Evolutionary conservation across 2,888 invertebrate species (phyloP).

Genomic region (Chalcosyrphus nemorum): DNA sequence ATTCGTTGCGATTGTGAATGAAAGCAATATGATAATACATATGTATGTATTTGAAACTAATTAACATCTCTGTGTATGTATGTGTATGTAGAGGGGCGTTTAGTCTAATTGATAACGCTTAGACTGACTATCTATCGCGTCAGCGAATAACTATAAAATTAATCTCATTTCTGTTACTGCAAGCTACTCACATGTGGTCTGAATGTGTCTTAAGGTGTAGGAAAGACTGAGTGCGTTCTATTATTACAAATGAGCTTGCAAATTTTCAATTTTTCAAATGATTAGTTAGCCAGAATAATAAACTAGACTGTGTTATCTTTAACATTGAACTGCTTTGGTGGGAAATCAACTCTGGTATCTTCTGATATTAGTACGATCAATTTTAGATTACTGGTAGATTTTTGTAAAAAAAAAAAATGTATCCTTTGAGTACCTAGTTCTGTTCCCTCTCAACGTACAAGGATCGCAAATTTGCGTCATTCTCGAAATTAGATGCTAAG

Average conservation of each 20-base stretch:
- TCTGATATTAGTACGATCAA: background rate
- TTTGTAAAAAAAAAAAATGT: no score
- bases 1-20: background rate
- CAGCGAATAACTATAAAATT: background rate
- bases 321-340: background rate
- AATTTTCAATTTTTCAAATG: no score
- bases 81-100: constrained; percentile 1
- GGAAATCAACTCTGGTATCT: background rate
- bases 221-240: background rate
- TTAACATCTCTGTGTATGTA: background rate
- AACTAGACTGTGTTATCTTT: background rate
- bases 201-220: background rate
- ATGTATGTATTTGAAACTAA: background rate
- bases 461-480: no score
- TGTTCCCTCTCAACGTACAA: no score
- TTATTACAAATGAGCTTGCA: no score
- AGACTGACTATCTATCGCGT: constrained; percentile 1
- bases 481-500: no score
- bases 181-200: background rate
- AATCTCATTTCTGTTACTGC: background rate
- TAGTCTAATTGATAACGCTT: background rate
- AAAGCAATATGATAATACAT: background rate
- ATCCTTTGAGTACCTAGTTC: no score
- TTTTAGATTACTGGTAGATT: background rate
- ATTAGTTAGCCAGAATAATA: background rate